These are phyloP conservation scores for Dynastes maya DNA, from an alignment of 2,888 invertebrate species.

Conservation along the genomic window DNA sequence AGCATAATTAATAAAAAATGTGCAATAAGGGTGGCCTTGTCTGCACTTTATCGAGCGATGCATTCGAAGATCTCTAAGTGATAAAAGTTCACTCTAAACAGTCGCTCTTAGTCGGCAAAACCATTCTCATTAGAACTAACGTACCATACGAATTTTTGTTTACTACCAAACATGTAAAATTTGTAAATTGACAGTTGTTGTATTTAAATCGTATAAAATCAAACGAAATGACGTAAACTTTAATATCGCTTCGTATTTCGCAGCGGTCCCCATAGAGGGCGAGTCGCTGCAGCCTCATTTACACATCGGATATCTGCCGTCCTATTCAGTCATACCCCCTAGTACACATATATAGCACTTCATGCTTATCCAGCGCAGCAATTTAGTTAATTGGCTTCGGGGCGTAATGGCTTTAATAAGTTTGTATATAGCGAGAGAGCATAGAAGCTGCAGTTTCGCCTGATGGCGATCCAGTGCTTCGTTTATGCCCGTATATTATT, in stretches of 20 bases:
- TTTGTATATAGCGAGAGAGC: constrained; percentile 58
- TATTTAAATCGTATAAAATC: not conserved
- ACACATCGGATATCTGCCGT: not conserved
- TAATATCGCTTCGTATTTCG: constrained; percentile 4
- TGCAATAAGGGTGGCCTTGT: too few species aligned
- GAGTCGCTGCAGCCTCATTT: constrained; percentile 11
- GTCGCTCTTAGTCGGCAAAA: too few species aligned
- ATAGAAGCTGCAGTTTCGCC: constrained; percentile 53
- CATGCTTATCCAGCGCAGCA: constrained; percentile 60
- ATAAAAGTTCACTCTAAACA: too few species aligned
- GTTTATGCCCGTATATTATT: constrained; percentile 58
- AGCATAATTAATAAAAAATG: too few species aligned
- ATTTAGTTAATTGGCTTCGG: constrained; percentile 64
- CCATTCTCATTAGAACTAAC: too few species aligned
- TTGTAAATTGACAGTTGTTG: not conserved
- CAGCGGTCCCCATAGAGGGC: not conserved
- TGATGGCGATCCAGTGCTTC: constrained; percentile 49
- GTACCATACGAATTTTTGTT: too few species aligned
- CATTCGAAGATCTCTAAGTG: too few species aligned
- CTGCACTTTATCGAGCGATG: too few species aligned
- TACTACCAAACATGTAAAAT: not conserved
- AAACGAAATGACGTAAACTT: constrained; percentile 1
- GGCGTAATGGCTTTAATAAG: constrained; percentile 63
- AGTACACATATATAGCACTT: constrained; percentile 47
- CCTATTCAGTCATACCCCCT: constrained; percentile 21